Evolutionary conservation across 2,797 vertebrate species (phyloP), one percentile per base, ranked within the genome.

Genomic region (Bryconaethiops microstoma): DNA sequence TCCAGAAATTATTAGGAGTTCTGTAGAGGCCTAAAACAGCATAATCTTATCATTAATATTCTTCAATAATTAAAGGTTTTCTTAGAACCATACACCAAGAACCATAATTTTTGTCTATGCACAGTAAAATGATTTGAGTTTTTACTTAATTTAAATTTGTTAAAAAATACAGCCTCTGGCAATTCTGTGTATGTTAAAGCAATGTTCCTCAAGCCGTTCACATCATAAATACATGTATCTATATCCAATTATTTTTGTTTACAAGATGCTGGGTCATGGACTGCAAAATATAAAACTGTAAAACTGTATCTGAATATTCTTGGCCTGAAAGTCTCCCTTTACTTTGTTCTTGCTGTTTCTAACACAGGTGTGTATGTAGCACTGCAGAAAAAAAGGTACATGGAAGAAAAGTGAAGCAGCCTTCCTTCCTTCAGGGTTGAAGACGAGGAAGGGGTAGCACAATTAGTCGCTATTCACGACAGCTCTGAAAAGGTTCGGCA

Each of bases 391-490:
- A 79, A 77, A 57, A 45, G 25, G 4, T 25, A 42, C 45, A 21
- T 7, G 2, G 21, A 80, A n/a, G 63, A 74, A 74, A 79, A 59
- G 42, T 1, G 39, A 40, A 35, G 23, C 19, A 64, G 52, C 59
- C 21, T 23, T 48, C 60, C 14, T 68, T 59, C 71, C 63, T 42
- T 84, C 6, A 67, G 77, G 65, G 59, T 48, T 64, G 23, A 29
- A 16, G 40, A 48, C 52, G 62, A 73, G 57, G 81, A 65, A 14
- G 55, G 35, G 59, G 74, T 79, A 73, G 62, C 55, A 76, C 79
- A 87, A 87, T 82, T 75, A 87, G 77, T 79, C 19, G 52, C n/a
- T 77, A 71, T 78, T 85, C 65, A 39, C 57, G 16, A 71, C 7
- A 64, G 54, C 72, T 79, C 42, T 74, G 78, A 83, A 77, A 77